Percentiles rank a stretch among this genome's conserved stretches.
These are phyloP conservation scores for Drosophila santomea DNA, from an alignment of 1,140 invertebrate genomes.

Conservation along the genomic window DNA sequence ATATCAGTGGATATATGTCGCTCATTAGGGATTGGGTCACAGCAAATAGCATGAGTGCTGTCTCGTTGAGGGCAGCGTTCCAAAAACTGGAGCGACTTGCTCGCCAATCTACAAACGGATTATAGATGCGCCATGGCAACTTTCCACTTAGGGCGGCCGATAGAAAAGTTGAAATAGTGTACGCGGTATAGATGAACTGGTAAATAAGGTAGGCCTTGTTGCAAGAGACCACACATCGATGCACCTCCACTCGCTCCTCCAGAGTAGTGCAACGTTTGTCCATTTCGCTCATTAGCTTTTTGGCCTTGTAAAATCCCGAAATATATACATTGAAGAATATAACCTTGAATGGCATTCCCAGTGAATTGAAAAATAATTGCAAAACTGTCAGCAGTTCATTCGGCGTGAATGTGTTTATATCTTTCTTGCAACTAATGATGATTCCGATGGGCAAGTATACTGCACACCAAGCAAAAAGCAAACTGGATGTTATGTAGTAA, in stretches of 20 bases:
- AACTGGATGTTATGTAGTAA: background rate
- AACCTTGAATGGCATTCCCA: slow-evolving; percentile 26
- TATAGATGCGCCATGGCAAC: slow-evolving; percentile 47
- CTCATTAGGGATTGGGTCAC: slow-evolving; percentile 15
- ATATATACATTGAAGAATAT: background rate
- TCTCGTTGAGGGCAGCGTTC: slow-evolving; percentile 17
- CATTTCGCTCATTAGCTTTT: slow-evolving; percentile 20
- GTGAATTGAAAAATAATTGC: slow-evolving; percentile 40
- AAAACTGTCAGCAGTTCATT: slow-evolving; percentile 45
- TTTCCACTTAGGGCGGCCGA: slow-evolving; percentile 3
- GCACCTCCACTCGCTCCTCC: slow-evolving; percentile 24
- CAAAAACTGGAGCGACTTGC: slow-evolving; percentile 15
- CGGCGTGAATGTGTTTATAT: background rate
- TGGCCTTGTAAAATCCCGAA: slow-evolving; percentile 19
- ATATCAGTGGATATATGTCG: slow-evolving; percentile 38
- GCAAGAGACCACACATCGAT: slow-evolving; percentile 30
- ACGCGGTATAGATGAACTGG: slow-evolving; percentile 15
- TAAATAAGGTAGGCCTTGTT: slow-evolving; percentile 39
- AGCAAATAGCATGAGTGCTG: slow-evolving; percentile 2
- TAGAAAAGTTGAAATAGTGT: slow-evolving; percentile 12
- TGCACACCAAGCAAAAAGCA: background rate
- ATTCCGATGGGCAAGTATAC: background rate
- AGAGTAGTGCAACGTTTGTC: slow-evolving; percentile 29
- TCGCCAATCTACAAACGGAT: slow-evolving; percentile 43
- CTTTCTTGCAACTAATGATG: background rate